Evolutionary conservation across 2,113 vertebrate species (phyloP).

Genomic region (Arothron firmamentum): DNA sequence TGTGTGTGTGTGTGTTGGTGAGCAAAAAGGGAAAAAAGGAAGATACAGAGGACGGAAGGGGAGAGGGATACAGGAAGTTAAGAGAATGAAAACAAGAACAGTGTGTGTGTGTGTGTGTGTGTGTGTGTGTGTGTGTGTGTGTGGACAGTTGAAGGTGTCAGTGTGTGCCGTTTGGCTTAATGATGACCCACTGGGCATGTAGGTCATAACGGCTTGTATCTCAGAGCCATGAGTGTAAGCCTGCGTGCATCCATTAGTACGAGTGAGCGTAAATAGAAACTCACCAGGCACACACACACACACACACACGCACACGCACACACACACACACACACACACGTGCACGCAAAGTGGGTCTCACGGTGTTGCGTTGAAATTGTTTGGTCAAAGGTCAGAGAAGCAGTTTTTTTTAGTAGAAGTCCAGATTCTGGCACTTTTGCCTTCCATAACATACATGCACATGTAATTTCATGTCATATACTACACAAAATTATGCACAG

Average conservation of each 20-base stretch:
- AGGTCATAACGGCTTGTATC: slow-evolving; percentile 62
- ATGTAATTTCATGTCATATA: slow-evolving; percentile 48
- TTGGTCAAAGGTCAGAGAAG: slow-evolving; percentile 67
- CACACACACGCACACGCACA: not conserved
- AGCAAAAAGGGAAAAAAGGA: slow-evolving; percentile 35
- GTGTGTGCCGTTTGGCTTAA: slow-evolving; percentile 51
- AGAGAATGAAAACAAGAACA: slow-evolving; percentile 51
- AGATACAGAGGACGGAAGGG: slow-evolving; percentile 34
- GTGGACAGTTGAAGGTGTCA: slow-evolving; percentile 46
- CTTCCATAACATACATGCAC: slow-evolving; percentile 55
- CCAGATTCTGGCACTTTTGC: slow-evolving; percentile 39
- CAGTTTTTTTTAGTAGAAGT: slow-evolving; percentile 53
- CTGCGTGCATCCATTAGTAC: slow-evolving; percentile 45
- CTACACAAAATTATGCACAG: slow-evolving; percentile 57
- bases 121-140: slow-evolving; percentile 10
- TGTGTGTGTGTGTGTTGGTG: slow-evolving; percentile 25
- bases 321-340: not conserved
- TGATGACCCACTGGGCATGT: slow-evolving; percentile 67
- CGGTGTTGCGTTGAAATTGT: slow-evolving; percentile 33
- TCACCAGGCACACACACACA: not conserved
- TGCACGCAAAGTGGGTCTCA: slow-evolving; percentile 38
- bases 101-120: not conserved
- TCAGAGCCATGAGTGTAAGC: slow-evolving; percentile 45
- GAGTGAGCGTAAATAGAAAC: slow-evolving; percentile 27
- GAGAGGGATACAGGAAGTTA: slow-evolving; percentile 50